phyloP scores from a whole-genome alignment of 2,888 invertebrate genomes.

The Eupeodes luniger region DNA sequence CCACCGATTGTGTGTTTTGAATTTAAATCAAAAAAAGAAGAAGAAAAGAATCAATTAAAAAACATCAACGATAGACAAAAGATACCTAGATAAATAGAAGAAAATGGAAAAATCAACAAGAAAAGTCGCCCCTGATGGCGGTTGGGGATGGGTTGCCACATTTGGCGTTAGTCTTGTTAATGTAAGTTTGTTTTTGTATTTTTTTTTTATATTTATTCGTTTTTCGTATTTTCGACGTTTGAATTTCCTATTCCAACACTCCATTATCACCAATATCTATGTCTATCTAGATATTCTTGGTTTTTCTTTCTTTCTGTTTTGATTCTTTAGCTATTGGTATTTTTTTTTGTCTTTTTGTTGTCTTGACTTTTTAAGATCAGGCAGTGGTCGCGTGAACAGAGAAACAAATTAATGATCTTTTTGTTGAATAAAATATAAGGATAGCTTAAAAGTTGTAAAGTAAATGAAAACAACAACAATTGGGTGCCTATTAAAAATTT shows the following conservation, averaged over 20 bases:
- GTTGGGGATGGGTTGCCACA: constrained; percentile 95
- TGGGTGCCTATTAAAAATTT: neutral
- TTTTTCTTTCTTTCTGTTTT: constrained; percentile 45
- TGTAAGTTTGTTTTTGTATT: constrained; percentile 86
- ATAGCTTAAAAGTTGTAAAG: constrained; percentile 29
- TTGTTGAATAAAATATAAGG: constrained; percentile 13
- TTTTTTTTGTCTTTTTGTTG: neutral
- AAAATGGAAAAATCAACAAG: constrained; percentile 85
- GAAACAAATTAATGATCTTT: constrained; percentile 45
- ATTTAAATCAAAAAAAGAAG: constrained; percentile 4
- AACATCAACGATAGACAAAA: constrained; percentile 37
- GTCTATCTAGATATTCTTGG: neutral
- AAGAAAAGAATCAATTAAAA: constrained; percentile 63
- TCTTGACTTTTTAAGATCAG: constrained; percentile 47
- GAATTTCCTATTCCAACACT: constrained; percentile 8
- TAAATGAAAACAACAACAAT: constrained; percentile 20
- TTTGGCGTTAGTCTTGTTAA: constrained; percentile 93
- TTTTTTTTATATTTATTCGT: neutral
- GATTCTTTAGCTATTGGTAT: constrained; percentile 26
- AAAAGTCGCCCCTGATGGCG: constrained; percentile 93
- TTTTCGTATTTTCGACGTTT: neutral
- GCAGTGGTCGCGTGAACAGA: constrained; percentile 68
- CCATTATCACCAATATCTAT: neutral
- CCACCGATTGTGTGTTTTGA: constrained; percentile 56
- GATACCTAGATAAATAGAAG: constrained; percentile 48